These are phyloP conservation scores for Thymelicus sylvestris DNA, from an alignment of 2,888 invertebrate species.

Conservation along the genomic window DNA sequence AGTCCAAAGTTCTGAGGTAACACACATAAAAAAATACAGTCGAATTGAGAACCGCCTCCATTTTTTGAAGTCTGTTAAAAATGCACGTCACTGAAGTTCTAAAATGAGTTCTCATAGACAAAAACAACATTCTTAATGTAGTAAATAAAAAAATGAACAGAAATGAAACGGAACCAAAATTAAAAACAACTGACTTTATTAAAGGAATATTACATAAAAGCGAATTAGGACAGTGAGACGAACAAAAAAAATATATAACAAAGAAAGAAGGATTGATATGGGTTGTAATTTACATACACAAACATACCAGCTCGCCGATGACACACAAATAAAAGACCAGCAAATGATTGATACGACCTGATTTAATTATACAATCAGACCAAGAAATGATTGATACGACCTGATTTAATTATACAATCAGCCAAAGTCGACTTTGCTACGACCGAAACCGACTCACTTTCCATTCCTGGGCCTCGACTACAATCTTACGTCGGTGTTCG, in stretches of 20 bases:
- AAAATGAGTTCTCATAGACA: too few relatives aligned
- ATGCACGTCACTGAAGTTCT: too few relatives aligned
- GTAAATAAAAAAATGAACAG: not conserved
- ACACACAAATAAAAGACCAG: constrained; percentile 29
- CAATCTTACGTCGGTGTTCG: constrained; percentile 13
- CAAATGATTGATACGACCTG: constrained; percentile 32
- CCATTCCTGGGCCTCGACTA: constrained; percentile 25
- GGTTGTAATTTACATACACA: constrained; percentile 17
- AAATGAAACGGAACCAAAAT: constrained; percentile 54
- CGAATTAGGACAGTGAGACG: constrained; percentile 47
- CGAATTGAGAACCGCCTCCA: too few relatives aligned
- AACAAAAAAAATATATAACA: constrained; percentile 51
- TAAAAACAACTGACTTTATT: constrained; percentile 72
- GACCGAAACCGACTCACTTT: constrained; percentile 30
- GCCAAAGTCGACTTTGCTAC: constrained; percentile 28
- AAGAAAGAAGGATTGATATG: constrained; percentile 29
- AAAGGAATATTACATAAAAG: constrained; percentile 58
- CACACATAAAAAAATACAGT: too few relatives aligned
- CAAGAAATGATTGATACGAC: constrained; percentile 30
- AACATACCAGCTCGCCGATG: constrained; percentile 7
- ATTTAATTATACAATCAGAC: constrained; percentile 36
- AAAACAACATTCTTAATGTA: too few relatives aligned
- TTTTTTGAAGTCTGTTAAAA: too few relatives aligned
- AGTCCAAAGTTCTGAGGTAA: too few relatives aligned
- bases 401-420: constrained; percentile 38